These are phyloP conservation scores for Heterohyrax brucei DNA, from an alignment of 2,797 vertebrate species.

Conservation along the genomic window DNA sequence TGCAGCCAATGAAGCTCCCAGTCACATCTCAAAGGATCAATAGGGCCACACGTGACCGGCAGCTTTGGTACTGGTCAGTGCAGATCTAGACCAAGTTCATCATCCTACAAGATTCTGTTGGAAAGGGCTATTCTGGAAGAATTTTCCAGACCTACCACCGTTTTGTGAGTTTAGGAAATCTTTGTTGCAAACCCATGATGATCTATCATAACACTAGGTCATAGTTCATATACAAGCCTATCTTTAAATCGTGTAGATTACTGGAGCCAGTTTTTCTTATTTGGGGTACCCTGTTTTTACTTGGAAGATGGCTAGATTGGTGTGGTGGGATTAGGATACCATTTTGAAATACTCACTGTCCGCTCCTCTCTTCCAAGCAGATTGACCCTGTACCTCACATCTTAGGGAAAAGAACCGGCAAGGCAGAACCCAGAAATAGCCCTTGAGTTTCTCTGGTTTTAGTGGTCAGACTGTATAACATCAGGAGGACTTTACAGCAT, in stretches of 20 bases:
- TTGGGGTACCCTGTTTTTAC: conserved; percentile 19
- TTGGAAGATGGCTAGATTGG: conserved; percentile 27
- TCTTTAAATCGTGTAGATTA: background rate
- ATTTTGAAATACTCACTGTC: conserved; percentile 21
- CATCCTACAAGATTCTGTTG: background rate
- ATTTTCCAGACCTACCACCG: background rate
- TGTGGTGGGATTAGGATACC: background rate
- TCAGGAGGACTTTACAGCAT: background rate
- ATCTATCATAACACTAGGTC: conserved; percentile 2
- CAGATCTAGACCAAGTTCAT: background rate
- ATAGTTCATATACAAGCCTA: background rate
- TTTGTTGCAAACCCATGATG: background rate
- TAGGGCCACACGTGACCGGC: background rate
- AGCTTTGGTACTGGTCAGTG: background rate
- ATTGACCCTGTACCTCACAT: background rate
- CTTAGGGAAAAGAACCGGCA: background rate
- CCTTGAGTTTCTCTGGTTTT: background rate
- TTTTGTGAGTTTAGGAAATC: background rate
- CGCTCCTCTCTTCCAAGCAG: conserved; percentile 9
- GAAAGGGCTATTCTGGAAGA: background rate
- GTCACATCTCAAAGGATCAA: conserved; percentile 27
- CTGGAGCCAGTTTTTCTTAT: conserved; percentile 15
- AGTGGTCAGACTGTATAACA: background rate
- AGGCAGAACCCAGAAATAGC: conserved; percentile 5
- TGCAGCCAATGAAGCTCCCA: conserved; percentile 32